Percentiles rank a stretch among this genome's conserved stretches.
Conservation (phyloP, 2,888 invertebrate species). For the Lasioglossum calceatum region DNA sequence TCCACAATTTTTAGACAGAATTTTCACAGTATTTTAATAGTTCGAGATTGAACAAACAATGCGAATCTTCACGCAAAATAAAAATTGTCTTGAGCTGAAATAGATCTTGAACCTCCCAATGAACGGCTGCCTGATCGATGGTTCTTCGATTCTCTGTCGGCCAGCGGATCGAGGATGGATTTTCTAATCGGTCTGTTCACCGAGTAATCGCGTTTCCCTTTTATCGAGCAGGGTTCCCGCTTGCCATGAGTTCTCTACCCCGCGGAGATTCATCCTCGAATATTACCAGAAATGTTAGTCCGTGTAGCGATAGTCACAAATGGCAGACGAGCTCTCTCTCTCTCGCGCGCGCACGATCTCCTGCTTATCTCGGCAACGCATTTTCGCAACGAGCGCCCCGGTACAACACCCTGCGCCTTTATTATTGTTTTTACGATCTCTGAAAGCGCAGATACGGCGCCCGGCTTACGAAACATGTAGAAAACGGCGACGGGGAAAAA, state of each 20-base stretch:
- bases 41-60: no score
- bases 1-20: no score
- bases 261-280: slow-evolving; percentile 53
- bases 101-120: background rate
- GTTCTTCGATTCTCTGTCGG: slow-evolving; percentile 45
- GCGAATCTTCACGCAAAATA: background rate
- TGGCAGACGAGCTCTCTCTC: background rate
- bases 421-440: slow-evolving; percentile 2
- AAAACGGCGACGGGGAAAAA: background rate
- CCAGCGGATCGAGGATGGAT: slow-evolving; percentile 73
- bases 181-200: slow-evolving; percentile 80
- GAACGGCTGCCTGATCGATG: background rate
- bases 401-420: background rate
- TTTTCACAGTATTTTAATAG: no score
- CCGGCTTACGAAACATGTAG: background rate
- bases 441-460: slow-evolving; percentile 3
- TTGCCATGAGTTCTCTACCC: slow-evolving; percentile 57
- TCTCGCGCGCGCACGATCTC: background rate
- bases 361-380: slow-evolving; percentile 9
- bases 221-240: slow-evolving; percentile 49
- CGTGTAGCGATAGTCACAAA: slow-evolving; percentile 27
- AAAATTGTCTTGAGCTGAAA: background rate
- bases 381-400: slow-evolving; percentile 9
- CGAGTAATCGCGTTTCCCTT: slow-evolving; percentile 70
- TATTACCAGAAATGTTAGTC: slow-evolving; percentile 14